Evolutionary conservation across 1,140 invertebrate species (phyloP), one percentile per base, ranked within the genome.

Genomic region (Neodiprion virginianus): DNA sequence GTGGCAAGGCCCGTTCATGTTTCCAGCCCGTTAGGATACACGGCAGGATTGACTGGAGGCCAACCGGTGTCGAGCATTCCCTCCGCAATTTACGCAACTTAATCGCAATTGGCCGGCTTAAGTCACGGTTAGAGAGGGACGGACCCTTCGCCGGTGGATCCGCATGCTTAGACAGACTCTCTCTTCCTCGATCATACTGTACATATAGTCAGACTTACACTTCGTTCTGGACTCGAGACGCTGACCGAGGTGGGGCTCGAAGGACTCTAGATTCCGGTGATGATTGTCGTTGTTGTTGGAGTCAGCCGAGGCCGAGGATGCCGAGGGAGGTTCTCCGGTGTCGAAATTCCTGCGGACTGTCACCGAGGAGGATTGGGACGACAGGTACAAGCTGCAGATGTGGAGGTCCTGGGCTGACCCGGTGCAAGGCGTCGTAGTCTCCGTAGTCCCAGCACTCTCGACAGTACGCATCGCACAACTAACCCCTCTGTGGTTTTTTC

Each of bases 281-380:
- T 88, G 87, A 74, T 88, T 86, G 78, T 87, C 83, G 72, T 88
- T 88, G 83, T 88, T 88, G 82, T 88, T 88, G 78, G 80, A 84
- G 79, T 88, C 86, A 50, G 86, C 84, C 28, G 82, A 76, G 40
- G 84, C 77, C 71, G 47, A 49, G 48, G 69, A 66, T 47, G 67
- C 71, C 21, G 23, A 68, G n/a, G 50, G n/a, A 74, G 80, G 75
- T 80, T 74, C 53, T 78, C 73, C 74, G 74, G 50, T 14, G 70
- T 67, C 17, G 67, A 69, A 21, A 17, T 28, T 8, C 17, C 70
- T 14, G 74, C n/a, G 78, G 68, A 40, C 28, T 40, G 2, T 5
- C 28, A 5, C 28, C 2, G 28, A 40, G 28, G 28, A 40, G 28
- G 28, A 5, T 40, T 40, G 28, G 28, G 28, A 40, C 28, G 28